Percentiles rank a stretch among this genome's conserved stretches.
Conservation (phyloP, 2,113 vertebrate genomes). For the Cariama cristata region DNA sequence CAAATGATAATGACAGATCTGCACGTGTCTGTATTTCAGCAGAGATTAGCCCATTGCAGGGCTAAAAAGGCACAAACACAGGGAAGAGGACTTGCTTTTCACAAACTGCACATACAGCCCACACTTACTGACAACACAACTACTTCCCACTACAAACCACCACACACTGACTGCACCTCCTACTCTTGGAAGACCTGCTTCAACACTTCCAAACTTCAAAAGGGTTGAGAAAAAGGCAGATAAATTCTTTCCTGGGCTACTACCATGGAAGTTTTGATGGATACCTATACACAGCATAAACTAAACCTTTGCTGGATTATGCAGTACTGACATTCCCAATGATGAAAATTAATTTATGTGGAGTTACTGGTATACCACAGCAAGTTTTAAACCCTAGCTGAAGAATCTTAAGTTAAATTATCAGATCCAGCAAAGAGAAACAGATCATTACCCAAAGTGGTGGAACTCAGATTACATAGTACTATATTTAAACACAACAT, state of each 20-base stretch:
- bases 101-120: not conserved
- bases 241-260: not conserved
- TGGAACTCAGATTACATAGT: constrained; percentile 41
- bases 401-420: constrained; percentile 11
- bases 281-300: not conserved
- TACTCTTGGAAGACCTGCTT: not conserved
- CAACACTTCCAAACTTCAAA: not conserved
- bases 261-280: not conserved
- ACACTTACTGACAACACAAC: not conserved
- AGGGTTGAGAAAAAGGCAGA: not conserved
- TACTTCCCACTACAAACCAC: not conserved
- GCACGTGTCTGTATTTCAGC: not conserved
- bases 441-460: constrained; percentile 30
- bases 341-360: not conserved
- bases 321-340: not conserved
- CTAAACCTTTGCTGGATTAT: not conserved
- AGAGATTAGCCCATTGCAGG: not conserved
- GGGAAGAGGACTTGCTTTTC: not conserved
- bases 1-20: not conserved
- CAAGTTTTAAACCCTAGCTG: not conserved
- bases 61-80: not conserved
- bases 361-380: not conserved
- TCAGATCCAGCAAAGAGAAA: constrained; percentile 35
- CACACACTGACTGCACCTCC: not conserved
- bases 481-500: constrained; percentile 46